Evolutionary conservation across 2,113 vertebrate genomes (phyloP).

Genomic region (Ammospiza caudacuta): DNA sequence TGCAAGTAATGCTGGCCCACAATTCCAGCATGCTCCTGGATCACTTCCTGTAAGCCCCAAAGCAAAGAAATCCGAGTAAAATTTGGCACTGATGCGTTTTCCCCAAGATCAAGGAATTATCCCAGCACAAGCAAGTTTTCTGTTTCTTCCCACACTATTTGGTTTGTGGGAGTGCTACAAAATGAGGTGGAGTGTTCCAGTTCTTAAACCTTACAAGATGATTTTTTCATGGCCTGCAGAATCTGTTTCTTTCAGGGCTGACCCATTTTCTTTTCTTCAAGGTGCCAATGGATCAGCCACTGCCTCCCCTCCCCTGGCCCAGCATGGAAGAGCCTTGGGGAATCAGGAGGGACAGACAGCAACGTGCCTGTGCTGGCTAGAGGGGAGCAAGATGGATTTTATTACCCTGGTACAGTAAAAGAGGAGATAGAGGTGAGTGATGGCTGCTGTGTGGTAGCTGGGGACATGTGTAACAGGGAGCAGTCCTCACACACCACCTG

Average conservation of each 20-base stretch:
- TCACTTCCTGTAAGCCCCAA: not conserved
- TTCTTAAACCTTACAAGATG: not conserved
- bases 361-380: slow-evolving; percentile 80
- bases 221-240: not conserved
- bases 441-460: accelerated
- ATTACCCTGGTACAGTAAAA: slow-evolving; percentile 80
- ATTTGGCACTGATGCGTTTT: not conserved
- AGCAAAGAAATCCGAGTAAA: not conserved
- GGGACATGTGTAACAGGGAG: not conserved
- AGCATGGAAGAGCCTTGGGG: not conserved
- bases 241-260: not conserved
- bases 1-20: not conserved
- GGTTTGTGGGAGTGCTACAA: not conserved
- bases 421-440: slow-evolving; percentile 77
- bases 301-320: not conserved
- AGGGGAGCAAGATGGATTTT: slow-evolving; percentile 80
- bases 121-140: not conserved
- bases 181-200: not conserved
- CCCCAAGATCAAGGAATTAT: not conserved
- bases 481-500: not conserved
- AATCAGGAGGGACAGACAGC: not conserved
- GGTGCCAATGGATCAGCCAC: slow-evolving; percentile 51
- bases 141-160: not conserved
- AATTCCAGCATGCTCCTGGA: not conserved
- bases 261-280: slow-evolving; percentile 43